phyloP scores from a whole-genome alignment of 1,140 invertebrate genomes.

The Trichonephila clavipes region DNA sequence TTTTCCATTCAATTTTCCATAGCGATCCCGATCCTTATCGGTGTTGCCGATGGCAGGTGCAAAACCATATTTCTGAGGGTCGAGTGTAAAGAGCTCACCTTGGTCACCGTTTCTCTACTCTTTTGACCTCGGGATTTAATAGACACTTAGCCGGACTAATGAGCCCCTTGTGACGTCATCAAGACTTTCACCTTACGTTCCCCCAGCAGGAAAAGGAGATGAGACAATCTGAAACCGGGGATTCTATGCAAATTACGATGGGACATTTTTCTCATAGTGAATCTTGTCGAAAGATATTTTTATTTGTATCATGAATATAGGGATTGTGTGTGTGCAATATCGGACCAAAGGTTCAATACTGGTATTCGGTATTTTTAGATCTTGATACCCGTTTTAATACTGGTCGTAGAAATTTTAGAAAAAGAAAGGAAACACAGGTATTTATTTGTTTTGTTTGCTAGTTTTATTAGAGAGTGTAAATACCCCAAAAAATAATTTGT shows the following conservation, averaged over 20 bases:
- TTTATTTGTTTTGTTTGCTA: no score
- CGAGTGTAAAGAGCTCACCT: conserved; percentile 39
- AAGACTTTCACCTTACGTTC: not conserved
- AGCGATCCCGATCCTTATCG: not conserved
- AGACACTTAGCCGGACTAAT: conserved; percentile 68
- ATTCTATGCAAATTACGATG: conserved; percentile 16
- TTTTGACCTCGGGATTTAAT: conserved; percentile 65
- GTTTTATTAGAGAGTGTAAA: no score
- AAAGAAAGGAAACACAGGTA: no score
- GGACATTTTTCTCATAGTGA: no score
- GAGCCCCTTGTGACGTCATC: conserved; percentile 69
- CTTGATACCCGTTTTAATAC: no score
- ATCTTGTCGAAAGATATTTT: no score
- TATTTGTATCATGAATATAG: no score
- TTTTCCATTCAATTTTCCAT: not conserved
- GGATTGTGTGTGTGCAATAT: no score
- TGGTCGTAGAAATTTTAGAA: no score
- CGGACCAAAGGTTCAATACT: no score
- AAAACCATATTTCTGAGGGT: not conserved
- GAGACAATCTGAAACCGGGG: not conserved
- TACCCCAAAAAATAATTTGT: no score
- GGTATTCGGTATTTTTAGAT: no score
- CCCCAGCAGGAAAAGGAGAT: conserved; percentile 29
- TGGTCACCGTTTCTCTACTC: conserved; percentile 52
- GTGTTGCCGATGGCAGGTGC: not conserved